Evolutionary conservation across 2,113 vertebrate genomes (phyloP).

Genomic region (Oncorhynchus tshawytscha): DNA sequence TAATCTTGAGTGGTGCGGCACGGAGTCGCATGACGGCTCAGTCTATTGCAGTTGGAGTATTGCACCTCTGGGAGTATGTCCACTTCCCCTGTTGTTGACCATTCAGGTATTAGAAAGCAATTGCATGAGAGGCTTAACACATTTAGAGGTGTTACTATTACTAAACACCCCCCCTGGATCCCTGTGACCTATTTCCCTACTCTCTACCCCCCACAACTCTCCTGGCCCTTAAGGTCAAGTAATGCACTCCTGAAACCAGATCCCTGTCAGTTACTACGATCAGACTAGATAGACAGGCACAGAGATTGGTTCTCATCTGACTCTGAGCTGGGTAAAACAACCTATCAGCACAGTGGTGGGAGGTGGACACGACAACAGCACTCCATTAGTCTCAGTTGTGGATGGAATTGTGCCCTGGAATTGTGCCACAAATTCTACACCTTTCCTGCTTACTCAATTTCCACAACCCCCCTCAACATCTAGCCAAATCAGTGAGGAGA

Average conservation of each 20-base stretch:
- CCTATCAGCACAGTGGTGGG: no score
- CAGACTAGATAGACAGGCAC: constrained; percentile 11
- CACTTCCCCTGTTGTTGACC: no score
- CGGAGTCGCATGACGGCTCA: not conserved
- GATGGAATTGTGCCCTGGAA: constrained; percentile 2
- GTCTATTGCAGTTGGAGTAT: not conserved
- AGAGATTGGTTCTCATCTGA: no score
- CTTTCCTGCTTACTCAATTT: constrained; percentile 4
- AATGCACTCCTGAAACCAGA: constrained; percentile 30
- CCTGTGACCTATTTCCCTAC: no score
- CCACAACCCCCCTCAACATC: not conserved
- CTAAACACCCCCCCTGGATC: no score
- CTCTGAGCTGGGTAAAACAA: no score
- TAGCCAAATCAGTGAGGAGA: constrained; percentile 5
- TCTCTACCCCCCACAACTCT: no score
- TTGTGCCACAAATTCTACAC: constrained; percentile 5
- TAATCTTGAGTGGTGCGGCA: constrained; percentile 38
- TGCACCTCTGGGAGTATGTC: not conserved
- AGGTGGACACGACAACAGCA: not conserved
- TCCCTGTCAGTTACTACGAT: constrained; percentile 20
- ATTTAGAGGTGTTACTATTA: not conserved
- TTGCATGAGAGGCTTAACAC: not conserved
- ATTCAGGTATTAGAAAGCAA: no score
- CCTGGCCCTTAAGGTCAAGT: constrained; percentile 14
- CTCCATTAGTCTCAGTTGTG: not conserved